Percentiles rank a stretch among this genome's conserved stretches.
These are phyloP conservation scores for Erpornis zantholeuca DNA, from an alignment of 2,113 vertebrate genomes.

Conservation along the genomic window DNA sequence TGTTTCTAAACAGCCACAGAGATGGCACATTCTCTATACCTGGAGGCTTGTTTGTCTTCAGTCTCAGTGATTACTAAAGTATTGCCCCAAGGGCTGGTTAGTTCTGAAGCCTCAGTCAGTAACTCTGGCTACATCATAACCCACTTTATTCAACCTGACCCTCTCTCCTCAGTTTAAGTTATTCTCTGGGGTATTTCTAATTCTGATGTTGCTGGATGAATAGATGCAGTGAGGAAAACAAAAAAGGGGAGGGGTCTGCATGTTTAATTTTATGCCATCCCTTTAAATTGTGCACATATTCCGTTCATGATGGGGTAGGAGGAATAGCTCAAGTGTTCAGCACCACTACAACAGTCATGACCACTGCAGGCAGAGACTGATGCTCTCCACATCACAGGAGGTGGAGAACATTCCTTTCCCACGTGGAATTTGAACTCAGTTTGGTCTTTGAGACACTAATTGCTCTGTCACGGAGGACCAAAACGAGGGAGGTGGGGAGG, in stretches of 20 bases:
- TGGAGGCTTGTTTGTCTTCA: not conserved
- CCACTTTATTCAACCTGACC: not conserved
- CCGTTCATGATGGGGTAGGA: not conserved
- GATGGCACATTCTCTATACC: not conserved
- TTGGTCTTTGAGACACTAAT: not conserved
- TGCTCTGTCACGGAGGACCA: not conserved
- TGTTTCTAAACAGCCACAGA: not conserved
- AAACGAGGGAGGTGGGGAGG: not conserved
- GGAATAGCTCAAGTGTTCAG: not conserved
- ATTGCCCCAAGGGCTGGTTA: not conserved
- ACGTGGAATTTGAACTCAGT: not conserved
- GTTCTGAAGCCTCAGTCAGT: not conserved
- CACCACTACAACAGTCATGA: not conserved
- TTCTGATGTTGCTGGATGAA: not conserved
- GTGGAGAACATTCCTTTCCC: not conserved
- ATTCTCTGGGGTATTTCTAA: not conserved
- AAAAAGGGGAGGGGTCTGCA: too few relatives aligned
- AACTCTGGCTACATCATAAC: not conserved
- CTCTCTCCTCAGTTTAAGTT: not conserved
- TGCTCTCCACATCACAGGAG: not conserved
- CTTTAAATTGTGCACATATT: not conserved
- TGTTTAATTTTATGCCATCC: accelerated
- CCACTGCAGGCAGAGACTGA: not conserved
- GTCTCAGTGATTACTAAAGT: not conserved
- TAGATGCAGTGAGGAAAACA: not conserved